Evolutionary conservation across 2,888 invertebrate genomes (phyloP), one percentile per base, ranked within the genome.

Genomic region (Miltochrista miniata): DNA sequence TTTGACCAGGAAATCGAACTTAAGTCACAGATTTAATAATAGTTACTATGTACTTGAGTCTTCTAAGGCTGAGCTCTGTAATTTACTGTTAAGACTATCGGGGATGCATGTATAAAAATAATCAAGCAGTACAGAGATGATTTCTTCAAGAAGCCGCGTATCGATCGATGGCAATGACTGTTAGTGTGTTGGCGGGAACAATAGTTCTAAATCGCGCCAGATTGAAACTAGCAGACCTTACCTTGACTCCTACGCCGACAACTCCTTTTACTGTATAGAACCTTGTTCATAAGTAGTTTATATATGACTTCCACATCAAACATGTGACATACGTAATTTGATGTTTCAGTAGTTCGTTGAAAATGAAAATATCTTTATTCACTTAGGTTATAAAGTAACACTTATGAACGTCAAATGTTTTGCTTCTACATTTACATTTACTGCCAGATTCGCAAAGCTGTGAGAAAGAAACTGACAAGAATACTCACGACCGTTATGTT

Each of bases 241-340:
- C 90, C 90, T 91, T 85, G 90, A 87, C 91, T 87, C 91, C 91
- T 90, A 91, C 91, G 89, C 90, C 61, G 24, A 52, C 59, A 69
- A 66, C 74, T 81, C 87, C 85, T 86, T 85, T 88, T 87, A 88
- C 85, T 81, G 71, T 77, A 72, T 59, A 69, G 73, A 81, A 77
- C 83, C 85, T 83, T 83, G 85, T 70, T 61, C 68, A 64, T 65
- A 67, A 71, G 61, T 64, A 56, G 63, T 52, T 61, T 65, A 64
- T 59, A 62, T 49, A 49, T 14, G 18, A 65, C 56, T 57, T 64
- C 64, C 58, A 59, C 46, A 51, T 60, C 33, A 40, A 33, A 44
- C 48, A 57, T 48, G 57, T 51, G 54, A 56, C 29, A 41, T 56
- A 62, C 48, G 43, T 61, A 41, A 54, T 53, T 47, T 36, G 37